Evolutionary conservation across 2,113 vertebrate genomes (phyloP), one percentile per base, ranked within the genome.

Genomic region (Asarcornis scutulata): DNA sequence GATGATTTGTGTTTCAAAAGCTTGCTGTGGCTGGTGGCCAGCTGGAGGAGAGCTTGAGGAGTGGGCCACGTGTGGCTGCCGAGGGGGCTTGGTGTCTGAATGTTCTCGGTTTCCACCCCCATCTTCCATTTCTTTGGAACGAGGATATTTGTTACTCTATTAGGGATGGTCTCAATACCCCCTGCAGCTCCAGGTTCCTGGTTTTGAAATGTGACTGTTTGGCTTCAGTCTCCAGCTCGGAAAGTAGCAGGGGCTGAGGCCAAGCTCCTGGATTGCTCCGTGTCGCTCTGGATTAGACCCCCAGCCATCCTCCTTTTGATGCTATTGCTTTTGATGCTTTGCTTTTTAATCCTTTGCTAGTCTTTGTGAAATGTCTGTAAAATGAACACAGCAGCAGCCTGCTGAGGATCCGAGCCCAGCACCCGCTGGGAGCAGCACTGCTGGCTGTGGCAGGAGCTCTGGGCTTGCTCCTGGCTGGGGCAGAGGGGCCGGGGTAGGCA

Each of bases 1-100:
- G 40, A 10, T 0, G 40, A 27, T 5, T 17, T 10, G 1, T 8
- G 0, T 32, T 25, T 2, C 58, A 10, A 9, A n/a, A 62, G 3
- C 10, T 9, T 62, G 79, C 72, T 44, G 29, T 1, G 11, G 52
- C 66, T 59, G 14, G 1, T 0, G 20, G 56, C 8, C 21, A 48
- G 44, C 48, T 13, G 1, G 29, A 21, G 53, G 69, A 32, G 52
- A 42, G 42, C 34, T 27, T 48, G 48, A 48, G 48, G 21, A 50
- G 20, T 21, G 42, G 58, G 40, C 66, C 17, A 11, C 13, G 5
- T 2, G 23, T 5, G 11, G 29, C 34, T 74, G 40, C 67, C 12
- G 12, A 27, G 48, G 21, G 11, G 48, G 12, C 22, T 50, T 50
- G 48, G 48, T 7, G 5, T 60, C 58, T 34, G n/a, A 34, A n/a